Conservation (phyloP, 2,113 vertebrate genomes). For the Orientallactaga bullata region DNA sequence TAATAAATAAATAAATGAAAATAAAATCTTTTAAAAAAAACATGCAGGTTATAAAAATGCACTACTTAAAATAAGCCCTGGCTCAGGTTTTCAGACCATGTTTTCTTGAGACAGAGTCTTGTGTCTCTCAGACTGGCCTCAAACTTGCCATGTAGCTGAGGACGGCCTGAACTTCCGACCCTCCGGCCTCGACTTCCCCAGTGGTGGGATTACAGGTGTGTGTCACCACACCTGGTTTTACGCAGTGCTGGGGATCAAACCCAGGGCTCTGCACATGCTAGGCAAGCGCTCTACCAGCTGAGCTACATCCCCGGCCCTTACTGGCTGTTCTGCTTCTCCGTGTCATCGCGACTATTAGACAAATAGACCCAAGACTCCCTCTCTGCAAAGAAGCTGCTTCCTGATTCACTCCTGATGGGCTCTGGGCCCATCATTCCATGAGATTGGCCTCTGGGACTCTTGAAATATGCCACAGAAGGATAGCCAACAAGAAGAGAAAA, state of each 20-base stretch:
- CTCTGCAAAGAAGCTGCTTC: not conserved
- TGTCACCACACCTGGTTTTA: not conserved
- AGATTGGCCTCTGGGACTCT: not conserved
- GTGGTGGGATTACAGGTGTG: not conserved
- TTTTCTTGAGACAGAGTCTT: not conserved
- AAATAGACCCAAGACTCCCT: not conserved
- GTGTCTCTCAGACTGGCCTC: not conserved
- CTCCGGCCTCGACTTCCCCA: not conserved
- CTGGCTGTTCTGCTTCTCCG: not conserved
- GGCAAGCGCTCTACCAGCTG: not conserved
- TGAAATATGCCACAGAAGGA: not conserved
- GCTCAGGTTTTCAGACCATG: not conserved
- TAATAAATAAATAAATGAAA: no score
- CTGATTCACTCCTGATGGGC: not conserved
- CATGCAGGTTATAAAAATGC: fast-evolving
- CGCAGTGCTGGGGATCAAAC: not conserved
- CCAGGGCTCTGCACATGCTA: not conserved
- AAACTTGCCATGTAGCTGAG: not conserved
- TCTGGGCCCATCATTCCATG: not conserved
- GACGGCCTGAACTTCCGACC: not conserved
- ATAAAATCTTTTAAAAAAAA: no score
- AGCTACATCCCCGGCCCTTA: not conserved
- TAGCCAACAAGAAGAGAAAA: not conserved
- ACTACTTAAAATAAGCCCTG: fast-evolving
- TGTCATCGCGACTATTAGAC: not conserved